A percentile compares a stretch with the other conserved stretches of the same genome.
phyloP scores from a whole-genome alignment of 1,140 invertebrate species.

The Lycorma delicatula region DNA sequence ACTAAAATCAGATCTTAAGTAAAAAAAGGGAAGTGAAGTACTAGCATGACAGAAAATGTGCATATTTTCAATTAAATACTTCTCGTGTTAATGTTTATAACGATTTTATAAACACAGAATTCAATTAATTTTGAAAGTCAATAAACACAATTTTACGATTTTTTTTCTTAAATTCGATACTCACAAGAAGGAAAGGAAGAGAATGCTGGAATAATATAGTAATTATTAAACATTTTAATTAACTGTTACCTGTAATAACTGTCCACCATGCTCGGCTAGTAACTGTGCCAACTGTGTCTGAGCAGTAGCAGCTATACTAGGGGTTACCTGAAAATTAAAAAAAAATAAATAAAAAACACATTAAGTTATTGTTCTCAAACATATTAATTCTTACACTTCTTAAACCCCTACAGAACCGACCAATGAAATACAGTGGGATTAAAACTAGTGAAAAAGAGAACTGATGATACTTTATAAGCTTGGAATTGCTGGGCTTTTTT shows the following conservation, averaged over 20 bases:
- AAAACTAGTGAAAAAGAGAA: no score
- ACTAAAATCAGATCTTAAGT: no score
- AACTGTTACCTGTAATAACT: constrained; percentile 29
- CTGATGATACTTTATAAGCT: no score
- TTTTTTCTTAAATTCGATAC: not conserved
- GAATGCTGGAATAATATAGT: no score
- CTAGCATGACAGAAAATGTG: no score
- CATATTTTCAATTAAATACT: no score
- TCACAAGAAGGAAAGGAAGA: not conserved
- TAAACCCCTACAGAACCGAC: not conserved
- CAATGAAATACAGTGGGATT: no score
- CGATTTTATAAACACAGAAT: not conserved
- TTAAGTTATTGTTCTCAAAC: no score
- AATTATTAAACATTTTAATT: not conserved
- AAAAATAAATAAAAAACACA: no score
- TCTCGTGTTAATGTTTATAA: no score
- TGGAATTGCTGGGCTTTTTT: no score
- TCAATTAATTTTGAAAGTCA: not conserved
- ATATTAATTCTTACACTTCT: not conserved
- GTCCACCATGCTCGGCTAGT: constrained; percentile 29
- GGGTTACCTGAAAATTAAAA: constrained; percentile 25
- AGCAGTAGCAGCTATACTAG: constrained; percentile 31
- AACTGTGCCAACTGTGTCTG: constrained; percentile 31
- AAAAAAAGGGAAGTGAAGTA: no score
- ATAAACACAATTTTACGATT: not conserved